Base-by-base conservation (phyloP, 2,797 vertebrate species). In the Catamblyrhynchus diadema region DNA sequence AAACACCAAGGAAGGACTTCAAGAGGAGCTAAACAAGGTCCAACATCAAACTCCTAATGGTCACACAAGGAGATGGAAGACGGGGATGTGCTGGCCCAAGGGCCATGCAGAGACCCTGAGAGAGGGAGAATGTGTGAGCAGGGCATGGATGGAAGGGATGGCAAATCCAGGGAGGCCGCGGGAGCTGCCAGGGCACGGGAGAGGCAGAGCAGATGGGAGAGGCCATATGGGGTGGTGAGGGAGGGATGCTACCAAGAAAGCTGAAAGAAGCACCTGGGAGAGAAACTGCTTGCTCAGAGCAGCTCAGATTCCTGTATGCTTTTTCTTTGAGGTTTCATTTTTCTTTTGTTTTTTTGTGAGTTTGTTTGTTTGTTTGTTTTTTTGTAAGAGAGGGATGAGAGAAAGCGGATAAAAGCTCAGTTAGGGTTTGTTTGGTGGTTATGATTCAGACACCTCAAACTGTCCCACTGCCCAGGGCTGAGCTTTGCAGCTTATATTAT, bases 201-300 rank as follows among this genome's bases (percentile, higher is more conserved):
- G 41, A 71, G 57, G 41, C 71, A 86, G 44, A 87, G 85, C 93
- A 94, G 93, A 88, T 89, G 90, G 88, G 75, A 93, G 53, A 94
- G 82, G 79, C 71, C 60, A 79, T 60, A 80, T 85, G 93, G 87
- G 91, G 51, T 48, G 20, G 8, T 42, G 69, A 95, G 72, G 51
- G 61, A 95, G 69, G 60, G 81, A 82, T 66, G 65, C 53, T 24
- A 94, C 79, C 79, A 95, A 62, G 67, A 82, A 70, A 51, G 78
- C 56, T 59, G 35, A 66, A 95, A 91, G 81, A 70, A 87, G 82
- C 47, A 91, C 85, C 75, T 73, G 64, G 60, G 74, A 80, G 56
- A 62, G 64, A 82, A 82, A 78, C 69, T 35, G 51, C 60, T 78
- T 50, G 41, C 62, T 88, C 61, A 60, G 69, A 70, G 48, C 13